Percentiles rank a stretch among this genome's conserved stretches.
Conservation (phyloP, 2,113 vertebrate genomes). For the Bothrops jararaca region DNA sequence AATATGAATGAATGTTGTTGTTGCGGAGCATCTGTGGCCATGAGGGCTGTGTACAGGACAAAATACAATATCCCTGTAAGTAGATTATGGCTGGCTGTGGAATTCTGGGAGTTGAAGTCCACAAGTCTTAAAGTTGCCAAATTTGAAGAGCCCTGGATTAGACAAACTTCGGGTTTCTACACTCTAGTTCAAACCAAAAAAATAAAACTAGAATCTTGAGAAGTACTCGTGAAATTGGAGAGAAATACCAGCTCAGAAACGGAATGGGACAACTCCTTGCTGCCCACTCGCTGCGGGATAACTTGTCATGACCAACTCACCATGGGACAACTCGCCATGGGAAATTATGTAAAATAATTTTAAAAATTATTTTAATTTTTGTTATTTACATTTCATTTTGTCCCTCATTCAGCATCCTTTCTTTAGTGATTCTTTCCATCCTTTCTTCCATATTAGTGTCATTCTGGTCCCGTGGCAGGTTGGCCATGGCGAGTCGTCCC, state of each 20-base stretch:
- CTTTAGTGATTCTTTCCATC: no score
- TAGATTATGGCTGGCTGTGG: no score
- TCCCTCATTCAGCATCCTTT: background rate
- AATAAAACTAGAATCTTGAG: background rate
- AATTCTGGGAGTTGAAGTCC: no score
- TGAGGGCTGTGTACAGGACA: no score
- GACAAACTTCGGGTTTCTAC: background rate
- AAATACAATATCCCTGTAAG: no score
- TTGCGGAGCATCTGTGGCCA: slow-evolving; percentile 55
- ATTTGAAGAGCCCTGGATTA: no score
- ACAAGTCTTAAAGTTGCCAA: no score
- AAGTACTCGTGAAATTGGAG: background rate
- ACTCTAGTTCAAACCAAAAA: background rate
- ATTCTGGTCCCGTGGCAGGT: background rate
- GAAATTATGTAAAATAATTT: background rate
- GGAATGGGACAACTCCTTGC: no score
- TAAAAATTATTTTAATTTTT: background rate
- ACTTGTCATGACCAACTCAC: background rate
- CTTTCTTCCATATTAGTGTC: no score
- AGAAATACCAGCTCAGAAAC: background rate
- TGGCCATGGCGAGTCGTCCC: background rate
- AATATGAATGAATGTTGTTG: slow-evolving; percentile 81
- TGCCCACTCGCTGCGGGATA: background rate
- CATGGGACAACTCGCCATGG: background rate
- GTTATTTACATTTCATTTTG: background rate